Base-by-base conservation (phyloP, 2,888 invertebrate genomes). In the Lasioglossum lativentre region DNA sequence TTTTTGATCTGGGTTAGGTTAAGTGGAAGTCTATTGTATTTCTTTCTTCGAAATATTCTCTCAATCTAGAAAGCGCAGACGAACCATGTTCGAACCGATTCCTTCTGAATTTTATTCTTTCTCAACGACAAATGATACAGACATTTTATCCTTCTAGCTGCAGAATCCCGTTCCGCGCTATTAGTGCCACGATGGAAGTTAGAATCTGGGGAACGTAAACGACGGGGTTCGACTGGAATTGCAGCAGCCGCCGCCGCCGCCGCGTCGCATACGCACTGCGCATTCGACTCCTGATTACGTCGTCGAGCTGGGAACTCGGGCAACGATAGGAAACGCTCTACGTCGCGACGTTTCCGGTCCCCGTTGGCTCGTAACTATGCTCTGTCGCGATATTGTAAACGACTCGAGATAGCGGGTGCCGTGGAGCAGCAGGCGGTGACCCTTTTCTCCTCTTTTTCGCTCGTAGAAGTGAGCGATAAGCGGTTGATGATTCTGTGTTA, bases 341-440 rank as follows among this genome's bases (percentile, higher is more conserved):
- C n/a, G 70, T 59, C 34, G 10, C 56, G 52, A 34, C 52, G 42
- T 12, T 70, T 27, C 8, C 30, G 30, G 47, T 27, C 47, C 47
- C 79, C 16, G 34, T 42, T 56, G 77, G 56, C 52, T 80, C 76
- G 80, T 77, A 76, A 23, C 66, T 16, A 12, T n/a, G 23, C 45
- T 5, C 14, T n/a, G 3, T 8, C 3, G 30, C 12, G 38, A 47
- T 30, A 56, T 40, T 23, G 19, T 16, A 5, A 80, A 76, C 80
- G 56, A 71, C 70, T 42, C 45, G 27, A 38, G 59, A 45, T 68
- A 52, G 34, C 30, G 10, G 23, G 27, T n/a, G 52, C 23, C 52
- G 52, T 0, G 52, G 34, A 40, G 70, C 30, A 34, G 16, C 66
- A 19, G 30, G 19, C 68, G 38, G 34, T 34, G 38, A 38, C 5